Evolutionary conservation across 2,113 vertebrate species (phyloP), one percentile per base, ranked within the genome.

Genomic region (Leptodactylus fuscus): DNA sequence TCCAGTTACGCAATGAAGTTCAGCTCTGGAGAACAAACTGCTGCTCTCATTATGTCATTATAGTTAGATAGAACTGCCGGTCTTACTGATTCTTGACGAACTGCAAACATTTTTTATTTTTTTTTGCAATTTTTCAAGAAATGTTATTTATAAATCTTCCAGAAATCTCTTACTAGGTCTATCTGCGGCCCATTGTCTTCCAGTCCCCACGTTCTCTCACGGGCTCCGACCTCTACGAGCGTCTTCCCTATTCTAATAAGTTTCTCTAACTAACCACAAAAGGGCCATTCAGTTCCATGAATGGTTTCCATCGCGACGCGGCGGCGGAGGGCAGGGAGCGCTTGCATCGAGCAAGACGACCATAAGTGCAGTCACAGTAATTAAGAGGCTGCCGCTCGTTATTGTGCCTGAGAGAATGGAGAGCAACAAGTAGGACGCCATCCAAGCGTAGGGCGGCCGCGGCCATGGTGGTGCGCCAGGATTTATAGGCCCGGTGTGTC

Each of bases 391-490:
- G 46, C 65, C 34, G 41, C 85, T 90, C 88, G 87, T 84, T 77
- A 88, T 70, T 78, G 48, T 79, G 55, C 34, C 38, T 13, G 77
- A 51, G 27, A 67, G 38, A 0, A 44, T 13, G 32, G 80, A 53
- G 90, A 89, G 91, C 91, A 88, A 88, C 90, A 89, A 91, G 90
- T 85, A 90, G 55, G 91, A 91, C 91, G 92, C 90, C 91, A 1
- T 49, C 58, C 82, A 38, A 67, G 41, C 44, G 34, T 27, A 70
- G 84, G 11, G 46, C 85, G 87, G 80, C 55, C 62, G 41, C 80
- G 84, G 67, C 29, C 16, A 55, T 32, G 44, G 49, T 13, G n/a
- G 29, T 62, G 46, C 74, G 87, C 75, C 46, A 85, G 89, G 83
- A 90, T 91, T 89, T 86, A 91, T 10, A 89, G 88, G 78, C 46